Conservation (phyloP, 37 sponge, comb jelly and placozoan genomes). For the Halisarca cf. caerulea region DNA sequence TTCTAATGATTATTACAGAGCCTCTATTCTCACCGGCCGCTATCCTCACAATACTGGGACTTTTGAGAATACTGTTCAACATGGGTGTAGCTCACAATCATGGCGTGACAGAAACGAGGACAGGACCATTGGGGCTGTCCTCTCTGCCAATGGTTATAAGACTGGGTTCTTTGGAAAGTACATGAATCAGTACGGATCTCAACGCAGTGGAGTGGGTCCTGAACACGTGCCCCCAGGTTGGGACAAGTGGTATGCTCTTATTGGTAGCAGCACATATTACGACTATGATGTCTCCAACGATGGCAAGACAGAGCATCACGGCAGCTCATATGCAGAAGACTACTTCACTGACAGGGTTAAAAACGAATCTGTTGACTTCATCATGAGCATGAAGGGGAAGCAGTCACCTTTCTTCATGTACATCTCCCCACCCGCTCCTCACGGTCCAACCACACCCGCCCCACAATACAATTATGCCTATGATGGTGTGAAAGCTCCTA, state of each 20-base stretch:
- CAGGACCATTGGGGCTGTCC: conserved; percentile 77
- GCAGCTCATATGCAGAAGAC: conserved; percentile 67
- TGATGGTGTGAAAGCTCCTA: conserved; percentile 57
- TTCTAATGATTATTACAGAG: too few relatives aligned
- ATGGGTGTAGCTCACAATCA: conserved; percentile 77
- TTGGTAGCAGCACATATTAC: conserved; percentile 80
- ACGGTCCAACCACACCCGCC: conserved; percentile 82
- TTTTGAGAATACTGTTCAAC: conserved; percentile 70
- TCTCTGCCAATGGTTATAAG: conserved; percentile 75
- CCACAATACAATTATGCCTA: conserved; percentile 72
- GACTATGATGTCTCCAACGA: conserved; percentile 76
- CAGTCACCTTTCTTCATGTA: conserved; percentile 78
- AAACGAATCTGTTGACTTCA: conserved; percentile 73
- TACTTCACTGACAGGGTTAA: conserved; percentile 83
- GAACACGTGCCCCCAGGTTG: conserved; percentile 89
- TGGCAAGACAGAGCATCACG: conserved; percentile 76
- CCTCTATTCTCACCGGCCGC: conserved; percentile 85
- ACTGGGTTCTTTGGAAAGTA: conserved; percentile 95
- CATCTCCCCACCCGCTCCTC: conserved; percentile 83
- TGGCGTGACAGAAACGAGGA: conserved; percentile 84
- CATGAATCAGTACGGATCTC: conserved; percentile 76
- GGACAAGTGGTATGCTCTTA: conserved; percentile 76
- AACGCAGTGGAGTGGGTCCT: conserved; percentile 46
- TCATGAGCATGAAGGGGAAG: conserved; percentile 5
- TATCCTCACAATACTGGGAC: conserved; percentile 88